Evolutionary conservation across 2,113 vertebrate species (phyloP), one percentile per base, ranked within the genome.

Genomic region (Phylloscopus trochiloides): DNA sequence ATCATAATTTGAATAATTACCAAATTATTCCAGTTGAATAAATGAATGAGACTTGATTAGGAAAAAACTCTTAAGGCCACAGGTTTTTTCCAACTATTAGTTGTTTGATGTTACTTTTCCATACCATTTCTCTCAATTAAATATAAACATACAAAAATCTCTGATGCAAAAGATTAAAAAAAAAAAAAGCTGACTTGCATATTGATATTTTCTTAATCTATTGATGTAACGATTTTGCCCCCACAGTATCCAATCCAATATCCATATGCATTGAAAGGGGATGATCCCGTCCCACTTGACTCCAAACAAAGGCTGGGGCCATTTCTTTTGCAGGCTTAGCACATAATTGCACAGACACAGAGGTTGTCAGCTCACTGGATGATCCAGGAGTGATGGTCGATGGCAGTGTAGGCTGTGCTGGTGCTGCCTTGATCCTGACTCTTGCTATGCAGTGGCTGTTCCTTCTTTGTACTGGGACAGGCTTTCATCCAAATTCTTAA

Each of bases 1-100:
- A 89, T 96, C 59, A 36, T 77, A 3, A 90, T 84, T 94, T 65
- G 63, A 91, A 84, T 86, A 73, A 77, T 87, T 88, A 71, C 66
- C 55, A 72, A 82, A 91, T 61, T 5, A 83, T 88, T 89, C 52
- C 55, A 83, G 50, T 61, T 84, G 40, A 92, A 87, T 95, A 86
- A 89, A 93, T 95, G 16, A 87, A 11, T 81, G 47, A 59, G 63
- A 73, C 47, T 61, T 68, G 43, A 36, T 72, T 79, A 87, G 20
- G 20, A 45, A 88, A 81, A 78, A 74, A 50, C 8, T 86, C 36
- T 45, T 65, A 73, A 52, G 20, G 31, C 24, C 24, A 40, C 13
- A 75, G 17, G 0, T 14, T 32, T 71, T 86, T 86, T 16, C 38
- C 32, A 79, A 1, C 19, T 73, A 47, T 76, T 24, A 71, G 38